These are phyloP conservation scores for Aramus guarauna DNA, from an alignment of 2,113 vertebrate species.

Conservation along the genomic window DNA sequence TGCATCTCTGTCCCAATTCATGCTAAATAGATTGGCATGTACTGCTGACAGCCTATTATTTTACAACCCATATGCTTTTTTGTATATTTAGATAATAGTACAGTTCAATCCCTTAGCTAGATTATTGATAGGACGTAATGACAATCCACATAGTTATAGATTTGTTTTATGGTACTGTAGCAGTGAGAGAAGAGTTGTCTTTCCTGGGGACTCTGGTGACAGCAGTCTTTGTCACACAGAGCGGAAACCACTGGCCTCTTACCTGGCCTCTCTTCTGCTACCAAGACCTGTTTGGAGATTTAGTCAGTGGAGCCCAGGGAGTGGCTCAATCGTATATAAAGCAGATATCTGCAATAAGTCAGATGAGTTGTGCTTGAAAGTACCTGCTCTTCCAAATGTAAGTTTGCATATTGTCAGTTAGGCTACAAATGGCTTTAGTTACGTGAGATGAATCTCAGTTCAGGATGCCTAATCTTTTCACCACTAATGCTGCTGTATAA, in stretches of 20 bases:
- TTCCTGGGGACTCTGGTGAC: background rate
- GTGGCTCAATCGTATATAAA: background rate
- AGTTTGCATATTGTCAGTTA: background rate
- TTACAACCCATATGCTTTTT: background rate
- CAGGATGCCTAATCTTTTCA: background rate
- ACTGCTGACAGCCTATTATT: constrained; percentile 39
- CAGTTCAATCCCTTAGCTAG: background rate
- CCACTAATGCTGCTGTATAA: background rate
- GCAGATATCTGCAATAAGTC: background rate
- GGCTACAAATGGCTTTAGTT: background rate
- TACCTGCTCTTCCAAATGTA: background rate
- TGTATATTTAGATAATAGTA: background rate
- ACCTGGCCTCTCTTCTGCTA: background rate
- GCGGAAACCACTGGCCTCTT: background rate
- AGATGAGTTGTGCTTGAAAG: background rate
- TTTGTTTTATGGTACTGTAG: background rate
- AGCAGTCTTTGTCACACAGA: background rate
- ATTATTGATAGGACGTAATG: background rate
- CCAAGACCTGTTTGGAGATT: background rate
- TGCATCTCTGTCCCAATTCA: constrained; percentile 27
- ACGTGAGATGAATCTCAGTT: background rate
- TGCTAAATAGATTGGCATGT: constrained; percentile 51
- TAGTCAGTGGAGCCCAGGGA: background rate
- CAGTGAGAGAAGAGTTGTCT: background rate
- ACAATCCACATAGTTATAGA: background rate